Percentiles rank a stretch among this genome's conserved stretches.
Conservation (phyloP, 2,888 invertebrate genomes). For the Erebia ligea region DNA sequence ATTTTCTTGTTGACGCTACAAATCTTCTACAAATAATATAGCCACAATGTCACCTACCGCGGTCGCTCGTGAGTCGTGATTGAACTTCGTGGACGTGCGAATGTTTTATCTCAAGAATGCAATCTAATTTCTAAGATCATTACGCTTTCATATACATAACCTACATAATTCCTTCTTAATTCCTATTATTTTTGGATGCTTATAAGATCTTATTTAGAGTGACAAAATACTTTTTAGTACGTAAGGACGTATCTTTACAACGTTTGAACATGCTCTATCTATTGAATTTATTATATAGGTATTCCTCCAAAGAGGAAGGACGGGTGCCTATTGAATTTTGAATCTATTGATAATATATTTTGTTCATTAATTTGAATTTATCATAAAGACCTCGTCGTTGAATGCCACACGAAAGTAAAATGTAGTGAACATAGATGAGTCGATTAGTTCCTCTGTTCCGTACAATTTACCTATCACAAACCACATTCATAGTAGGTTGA, state of each 20-base stretch:
- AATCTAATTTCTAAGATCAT: conserved; percentile 42
- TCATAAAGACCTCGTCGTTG: conserved; percentile 38
- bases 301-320: background rate
- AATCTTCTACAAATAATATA: conserved; percentile 34
- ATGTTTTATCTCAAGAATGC: conserved; percentile 71
- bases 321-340: background rate
- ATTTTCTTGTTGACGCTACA: conserved; percentile 36
- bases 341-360: conserved; percentile 30
- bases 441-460: conserved; percentile 32
- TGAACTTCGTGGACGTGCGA: conserved; percentile 56
- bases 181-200: background rate
- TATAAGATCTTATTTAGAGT: background rate
- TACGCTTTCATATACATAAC: conserved; percentile 14
- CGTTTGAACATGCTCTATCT: too few relatives aligned
- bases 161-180: background rate
- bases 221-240: background rate
- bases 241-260: too few relatives aligned
- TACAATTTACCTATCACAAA: background rate
- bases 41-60: conserved; percentile 49
- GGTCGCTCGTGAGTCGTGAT: conserved; percentile 63
- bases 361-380: conserved; percentile 23
- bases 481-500: background rate
- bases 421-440: conserved; percentile 51
- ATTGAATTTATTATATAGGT: background rate
- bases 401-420: conserved; percentile 50